Conservation (phyloP, 2,888 invertebrate species). For the Tenodera sinensis region DNA sequence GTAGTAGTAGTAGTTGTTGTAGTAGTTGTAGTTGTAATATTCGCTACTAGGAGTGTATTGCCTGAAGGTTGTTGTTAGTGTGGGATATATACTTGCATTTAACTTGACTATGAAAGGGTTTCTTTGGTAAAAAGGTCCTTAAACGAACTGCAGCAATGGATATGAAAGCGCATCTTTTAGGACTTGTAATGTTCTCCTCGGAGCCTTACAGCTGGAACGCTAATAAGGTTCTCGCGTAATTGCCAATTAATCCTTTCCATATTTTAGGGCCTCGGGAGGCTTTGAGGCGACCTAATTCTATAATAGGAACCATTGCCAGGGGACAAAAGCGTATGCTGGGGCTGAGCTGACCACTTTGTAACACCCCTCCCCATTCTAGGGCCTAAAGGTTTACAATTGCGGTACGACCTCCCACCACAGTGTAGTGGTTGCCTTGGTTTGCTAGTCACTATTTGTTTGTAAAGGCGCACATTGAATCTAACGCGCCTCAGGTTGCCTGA, state of each 20-base stretch:
- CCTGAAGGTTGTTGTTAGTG: no score
- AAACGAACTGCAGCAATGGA: no score
- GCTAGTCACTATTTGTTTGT: background rate
- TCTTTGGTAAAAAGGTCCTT: no score
- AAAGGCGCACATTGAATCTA: background rate
- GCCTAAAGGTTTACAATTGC: background rate
- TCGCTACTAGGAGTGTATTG: no score
- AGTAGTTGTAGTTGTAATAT: no score
- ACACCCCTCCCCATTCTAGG: background rate
- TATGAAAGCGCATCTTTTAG: no score
- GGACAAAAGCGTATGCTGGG: background rate
- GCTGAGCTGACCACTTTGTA: background rate
- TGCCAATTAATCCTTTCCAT: background rate
- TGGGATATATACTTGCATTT: no score
- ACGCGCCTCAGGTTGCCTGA: background rate
- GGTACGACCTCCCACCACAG: background rate
- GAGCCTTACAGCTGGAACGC: no score
- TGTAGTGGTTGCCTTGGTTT: background rate
- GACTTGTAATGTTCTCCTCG: no score
- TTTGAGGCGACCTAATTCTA: background rate
- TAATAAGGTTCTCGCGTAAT: background rate
- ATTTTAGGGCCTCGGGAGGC: background rate
- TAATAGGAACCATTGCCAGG: background rate
- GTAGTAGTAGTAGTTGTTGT: no score
- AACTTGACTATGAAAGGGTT: no score